Conservation (phyloP, 1,140 invertebrate species). For the Penaeus vannamei region DNA sequence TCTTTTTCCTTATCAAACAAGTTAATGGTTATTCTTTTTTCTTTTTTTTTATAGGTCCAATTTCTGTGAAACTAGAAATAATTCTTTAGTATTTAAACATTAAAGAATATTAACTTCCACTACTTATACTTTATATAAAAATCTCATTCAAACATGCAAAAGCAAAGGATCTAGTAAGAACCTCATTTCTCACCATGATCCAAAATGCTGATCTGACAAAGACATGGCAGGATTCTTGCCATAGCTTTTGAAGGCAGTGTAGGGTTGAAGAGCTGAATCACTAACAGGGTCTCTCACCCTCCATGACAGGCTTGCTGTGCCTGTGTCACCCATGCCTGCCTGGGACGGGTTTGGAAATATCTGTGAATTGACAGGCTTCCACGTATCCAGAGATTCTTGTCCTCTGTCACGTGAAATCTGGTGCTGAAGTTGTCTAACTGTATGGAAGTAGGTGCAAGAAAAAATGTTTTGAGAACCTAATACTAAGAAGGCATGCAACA, state of each 20-base stretch:
- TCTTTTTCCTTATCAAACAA: too few species aligned
- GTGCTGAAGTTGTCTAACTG: constrained; percentile 23
- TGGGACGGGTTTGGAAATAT: neutral
- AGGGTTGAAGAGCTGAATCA: constrained; percentile 23
- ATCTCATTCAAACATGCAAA: neutral
- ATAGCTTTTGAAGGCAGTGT: constrained; percentile 47
- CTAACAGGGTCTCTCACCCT: constrained; percentile 13
- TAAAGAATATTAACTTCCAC: too few species aligned
- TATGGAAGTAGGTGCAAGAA: neutral
- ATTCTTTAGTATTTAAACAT: too few species aligned
- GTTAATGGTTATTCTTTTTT: too few species aligned
- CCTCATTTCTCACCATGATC: neutral
- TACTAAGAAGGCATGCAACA: neutral
- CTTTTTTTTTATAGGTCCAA: too few species aligned
- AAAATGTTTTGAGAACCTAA: neutral
- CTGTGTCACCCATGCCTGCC: constrained; percentile 42
- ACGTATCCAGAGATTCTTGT: constrained; percentile 19
- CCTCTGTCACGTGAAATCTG: constrained; percentile 39
- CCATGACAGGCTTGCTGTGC: constrained; percentile 34
- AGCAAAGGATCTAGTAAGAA: too few species aligned
- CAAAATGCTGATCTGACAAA: constrained; percentile 18
- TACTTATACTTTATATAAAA: too few species aligned
- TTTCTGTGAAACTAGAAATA: too few species aligned
- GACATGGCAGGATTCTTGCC: constrained; percentile 17
- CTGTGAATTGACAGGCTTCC: neutral